Evolutionary conservation across 2,888 invertebrate genomes (phyloP).

Genomic region (Apodemia hepburni): DNA sequence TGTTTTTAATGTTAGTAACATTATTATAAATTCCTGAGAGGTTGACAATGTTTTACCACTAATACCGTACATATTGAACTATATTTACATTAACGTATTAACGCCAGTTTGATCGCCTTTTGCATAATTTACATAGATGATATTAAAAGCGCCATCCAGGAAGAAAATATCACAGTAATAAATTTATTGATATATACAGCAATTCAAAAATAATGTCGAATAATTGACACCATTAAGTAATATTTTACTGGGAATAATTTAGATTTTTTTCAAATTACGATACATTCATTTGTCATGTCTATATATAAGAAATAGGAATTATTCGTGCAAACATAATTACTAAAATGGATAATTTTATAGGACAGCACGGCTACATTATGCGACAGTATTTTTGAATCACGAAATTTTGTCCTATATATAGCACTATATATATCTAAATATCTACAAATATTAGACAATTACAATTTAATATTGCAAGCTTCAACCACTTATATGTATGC

Average conservation of each 20-base stretch:
- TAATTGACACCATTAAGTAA: background rate
- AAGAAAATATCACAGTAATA: slow-evolving; percentile 70
- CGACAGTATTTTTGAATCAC: slow-evolving; percentile 5
- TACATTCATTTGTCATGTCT: background rate
- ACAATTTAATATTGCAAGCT: background rate
- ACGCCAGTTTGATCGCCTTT: slow-evolving; percentile 37
- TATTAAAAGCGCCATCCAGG: slow-evolving; percentile 49
- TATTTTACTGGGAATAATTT: background rate
- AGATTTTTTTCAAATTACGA: no score
- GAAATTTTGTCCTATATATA: background rate
- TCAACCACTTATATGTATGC: background rate
- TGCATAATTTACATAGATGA: slow-evolving; percentile 34
- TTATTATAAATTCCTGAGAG: no score
- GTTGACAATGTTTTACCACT: no score
- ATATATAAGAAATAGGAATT: background rate
- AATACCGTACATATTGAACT: no score
- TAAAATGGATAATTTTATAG: background rate
- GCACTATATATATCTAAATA: background rate
- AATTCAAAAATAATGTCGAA: slow-evolving; percentile 27
- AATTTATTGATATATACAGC: slow-evolving; percentile 26
- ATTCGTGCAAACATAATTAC: background rate
- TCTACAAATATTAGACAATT: background rate
- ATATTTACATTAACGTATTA: no score
- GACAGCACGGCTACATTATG: background rate
- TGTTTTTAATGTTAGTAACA: no score